A percentile compares a stretch with the other conserved stretches of the same genome.
Conservation (phyloP, 2,113 vertebrate species). For the Cheilinus undulatus region DNA sequence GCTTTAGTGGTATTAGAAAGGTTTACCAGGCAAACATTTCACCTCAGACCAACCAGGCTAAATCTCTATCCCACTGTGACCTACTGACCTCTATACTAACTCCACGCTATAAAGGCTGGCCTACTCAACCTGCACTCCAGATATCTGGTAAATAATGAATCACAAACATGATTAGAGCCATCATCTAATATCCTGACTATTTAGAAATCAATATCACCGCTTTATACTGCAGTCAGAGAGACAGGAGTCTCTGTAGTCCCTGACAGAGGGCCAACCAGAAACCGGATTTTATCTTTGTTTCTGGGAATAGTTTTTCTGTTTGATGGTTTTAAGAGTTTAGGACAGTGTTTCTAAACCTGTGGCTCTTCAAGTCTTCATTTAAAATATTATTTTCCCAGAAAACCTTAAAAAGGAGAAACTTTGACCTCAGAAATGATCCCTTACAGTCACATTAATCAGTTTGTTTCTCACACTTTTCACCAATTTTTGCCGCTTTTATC, state of each 20-base stretch:
- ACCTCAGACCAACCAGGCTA: constrained; percentile 15
- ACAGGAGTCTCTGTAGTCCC: background rate
- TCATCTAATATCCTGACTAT: constrained; percentile 13
- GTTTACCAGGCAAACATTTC: constrained; percentile 39
- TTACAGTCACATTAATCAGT: too few relatives aligned
- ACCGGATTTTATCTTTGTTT: too few relatives aligned
- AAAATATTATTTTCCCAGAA: too few relatives aligned
- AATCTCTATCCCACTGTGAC: constrained; percentile 23
- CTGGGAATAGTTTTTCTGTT: background rate
- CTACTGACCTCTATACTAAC: constrained; percentile 34
- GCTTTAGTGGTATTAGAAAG: constrained; percentile 46
- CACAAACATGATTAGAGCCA: background rate
- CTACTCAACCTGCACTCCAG: background rate
- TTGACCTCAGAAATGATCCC: too few relatives aligned
- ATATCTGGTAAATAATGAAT: background rate
- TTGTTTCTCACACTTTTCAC: too few relatives aligned
- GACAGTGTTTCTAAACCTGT: too few relatives aligned
- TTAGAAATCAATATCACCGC: constrained; percentile 44
- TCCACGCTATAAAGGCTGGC: background rate
- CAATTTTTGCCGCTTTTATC: too few relatives aligned
- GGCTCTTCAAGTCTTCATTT: too few relatives aligned
- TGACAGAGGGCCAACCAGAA: background rate
- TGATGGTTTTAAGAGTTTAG: background rate
- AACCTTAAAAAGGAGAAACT: too few relatives aligned
- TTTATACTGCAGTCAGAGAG: background rate